These are phyloP conservation scores for Laodelphax striatellus DNA, from an alignment of 1,140 invertebrate species.

Conservation along the genomic window DNA sequence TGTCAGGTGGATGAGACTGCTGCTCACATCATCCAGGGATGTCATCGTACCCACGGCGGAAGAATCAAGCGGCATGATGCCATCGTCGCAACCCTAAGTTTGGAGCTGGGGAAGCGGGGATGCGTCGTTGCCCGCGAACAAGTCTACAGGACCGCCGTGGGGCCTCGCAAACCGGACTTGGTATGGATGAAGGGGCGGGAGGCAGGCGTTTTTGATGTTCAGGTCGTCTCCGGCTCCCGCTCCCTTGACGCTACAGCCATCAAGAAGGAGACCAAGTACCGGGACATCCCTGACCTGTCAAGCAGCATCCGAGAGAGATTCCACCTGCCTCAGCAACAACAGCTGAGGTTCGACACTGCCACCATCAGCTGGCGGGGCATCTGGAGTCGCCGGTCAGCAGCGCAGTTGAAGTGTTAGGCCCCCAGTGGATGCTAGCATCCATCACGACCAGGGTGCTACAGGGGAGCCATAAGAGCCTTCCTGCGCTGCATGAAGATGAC, in stretches of 20 bases:
- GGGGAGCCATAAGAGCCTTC: too few species aligned
- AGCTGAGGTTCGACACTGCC: too few species aligned
- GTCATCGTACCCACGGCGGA: constrained; percentile 28
- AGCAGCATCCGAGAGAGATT: too few species aligned
- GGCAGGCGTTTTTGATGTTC: neutral
- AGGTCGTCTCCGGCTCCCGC: neutral
- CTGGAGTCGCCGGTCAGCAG: too few species aligned
- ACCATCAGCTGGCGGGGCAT: too few species aligned
- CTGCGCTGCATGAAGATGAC: too few species aligned
- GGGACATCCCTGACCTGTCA: too few species aligned
- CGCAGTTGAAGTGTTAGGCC: too few species aligned
- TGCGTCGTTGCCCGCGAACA: neutral
- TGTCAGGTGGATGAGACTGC: constrained; percentile 27
- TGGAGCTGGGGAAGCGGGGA: neutral
- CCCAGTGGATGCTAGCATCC: too few species aligned
- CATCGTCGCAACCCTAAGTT: constrained; percentile 10
- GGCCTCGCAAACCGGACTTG: neutral
- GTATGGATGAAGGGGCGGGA: neutral
- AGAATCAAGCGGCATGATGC: constrained; percentile 27
- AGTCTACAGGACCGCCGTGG: neutral
- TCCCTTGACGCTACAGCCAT: neutral
- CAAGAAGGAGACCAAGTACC: neutral
- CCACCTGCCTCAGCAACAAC: too few species aligned
- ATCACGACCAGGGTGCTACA: too few species aligned
- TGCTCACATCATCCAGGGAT: constrained; percentile 29